phyloP scores from a whole-genome alignment of 2,113 vertebrate species.

The Ageneiosus marmoratus region DNA sequence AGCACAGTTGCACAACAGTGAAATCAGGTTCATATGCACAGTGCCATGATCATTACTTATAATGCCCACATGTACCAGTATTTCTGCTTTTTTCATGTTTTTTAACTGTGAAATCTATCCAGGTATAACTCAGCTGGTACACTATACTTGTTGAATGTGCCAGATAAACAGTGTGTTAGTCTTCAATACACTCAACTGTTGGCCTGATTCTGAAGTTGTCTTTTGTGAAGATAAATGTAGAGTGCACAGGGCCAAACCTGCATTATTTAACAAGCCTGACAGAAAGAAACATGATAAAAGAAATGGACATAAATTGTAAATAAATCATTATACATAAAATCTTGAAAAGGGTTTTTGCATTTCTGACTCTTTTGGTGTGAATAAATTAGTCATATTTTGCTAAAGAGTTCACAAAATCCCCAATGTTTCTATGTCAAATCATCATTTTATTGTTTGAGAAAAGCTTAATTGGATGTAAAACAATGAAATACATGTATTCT shows the following conservation, averaged over 20 bases:
- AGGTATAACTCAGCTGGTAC: neutral
- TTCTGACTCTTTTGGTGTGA: neutral
- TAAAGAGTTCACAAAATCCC: neutral
- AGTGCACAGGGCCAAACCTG: neutral
- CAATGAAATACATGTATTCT: neutral
- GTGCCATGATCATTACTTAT: no score
- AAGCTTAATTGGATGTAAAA: neutral
- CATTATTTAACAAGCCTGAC: neutral
- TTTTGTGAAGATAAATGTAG: neutral
- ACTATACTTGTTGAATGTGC: neutral
- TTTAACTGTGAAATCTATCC: constrained; percentile 36
- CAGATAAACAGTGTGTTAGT: neutral
- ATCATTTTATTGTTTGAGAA: neutral
- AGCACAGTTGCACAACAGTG: no score
- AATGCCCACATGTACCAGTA: no score
- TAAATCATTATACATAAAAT: neutral
- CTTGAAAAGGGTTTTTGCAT: neutral
- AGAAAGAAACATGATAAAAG: neutral
- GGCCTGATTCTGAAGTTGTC: neutral
- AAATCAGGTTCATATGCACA: no score
- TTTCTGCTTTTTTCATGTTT: constrained; percentile 25
- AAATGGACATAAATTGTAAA: neutral
- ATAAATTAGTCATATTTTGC: neutral
- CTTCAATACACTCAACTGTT: neutral
- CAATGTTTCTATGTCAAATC: neutral